phyloP scores from a whole-genome alignment of 2,797 vertebrate species.

The Sandelia bainsii region DNA sequence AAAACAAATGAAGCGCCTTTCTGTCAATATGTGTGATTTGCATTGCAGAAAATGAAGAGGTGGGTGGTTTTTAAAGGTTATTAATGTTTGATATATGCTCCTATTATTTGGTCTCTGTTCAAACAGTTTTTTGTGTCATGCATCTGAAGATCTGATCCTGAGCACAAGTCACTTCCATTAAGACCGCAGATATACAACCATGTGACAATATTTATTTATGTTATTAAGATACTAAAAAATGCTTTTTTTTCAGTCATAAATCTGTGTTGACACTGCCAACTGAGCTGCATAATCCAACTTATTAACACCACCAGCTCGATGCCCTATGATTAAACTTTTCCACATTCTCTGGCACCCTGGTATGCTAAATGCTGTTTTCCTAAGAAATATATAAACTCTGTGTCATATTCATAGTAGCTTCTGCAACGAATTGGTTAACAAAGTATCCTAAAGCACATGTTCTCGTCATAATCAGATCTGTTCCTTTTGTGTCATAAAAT shows the following conservation, averaged over 20 bases:
- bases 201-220: conserved; percentile 27
- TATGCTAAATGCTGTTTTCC: background rate
- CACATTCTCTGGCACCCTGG: conserved; percentile 21
- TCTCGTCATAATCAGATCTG: conserved; percentile 28
- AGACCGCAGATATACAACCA: conserved; percentile 3
- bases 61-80: conserved; percentile 20
- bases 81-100: conserved; percentile 41
- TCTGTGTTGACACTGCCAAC: conserved; percentile 13
- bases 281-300: conserved; percentile 38
- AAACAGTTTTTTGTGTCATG: conserved; percentile 14
- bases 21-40: conserved; percentile 61
- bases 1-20: conserved; percentile 55
- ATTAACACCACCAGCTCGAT: conserved; percentile 25
- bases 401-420: conserved; percentile 31
- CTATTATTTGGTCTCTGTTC: conserved; percentile 30
- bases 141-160: conserved; percentile 28
- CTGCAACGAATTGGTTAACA: conserved; percentile 15
- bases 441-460: conserved; percentile 48
- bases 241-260: conserved; percentile 15
- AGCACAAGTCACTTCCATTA: conserved; percentile 58
- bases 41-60: conserved; percentile 35
- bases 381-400: background rate
- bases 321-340: conserved; percentile 12
- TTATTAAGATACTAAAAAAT: conserved; percentile 13
- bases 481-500: conserved; percentile 22